Conservation (phyloP, 2,113 vertebrate genomes). For the Myrmecobius fasciatus region DNA sequence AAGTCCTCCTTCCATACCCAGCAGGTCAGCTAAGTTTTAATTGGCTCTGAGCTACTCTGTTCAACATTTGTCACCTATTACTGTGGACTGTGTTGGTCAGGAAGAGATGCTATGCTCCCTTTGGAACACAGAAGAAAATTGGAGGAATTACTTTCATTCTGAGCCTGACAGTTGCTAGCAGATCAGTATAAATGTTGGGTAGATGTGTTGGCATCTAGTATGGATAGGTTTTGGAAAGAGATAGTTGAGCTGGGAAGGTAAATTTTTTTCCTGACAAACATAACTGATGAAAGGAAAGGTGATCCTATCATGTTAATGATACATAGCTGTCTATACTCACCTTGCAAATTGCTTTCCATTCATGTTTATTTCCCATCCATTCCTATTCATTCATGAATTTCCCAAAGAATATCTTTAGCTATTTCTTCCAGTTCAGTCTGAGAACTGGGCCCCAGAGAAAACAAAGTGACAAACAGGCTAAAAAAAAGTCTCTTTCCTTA, state of each 20-base stretch:
- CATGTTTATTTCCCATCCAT: neutral
- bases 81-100: neutral
- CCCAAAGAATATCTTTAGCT: neutral
- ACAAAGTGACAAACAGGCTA: neutral
- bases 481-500: neutral
- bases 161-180: neutral
- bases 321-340: neutral
- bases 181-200: neutral
- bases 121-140: neutral
- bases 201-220: neutral
- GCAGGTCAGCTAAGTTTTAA: neutral
- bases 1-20: neutral
- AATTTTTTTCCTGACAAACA: neutral
- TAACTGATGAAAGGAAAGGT: neutral
- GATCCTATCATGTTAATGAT: neutral
- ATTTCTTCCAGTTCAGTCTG: neutral
- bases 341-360: neutral
- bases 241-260: neutral
- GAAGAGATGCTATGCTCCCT: neutral
- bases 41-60: neutral
- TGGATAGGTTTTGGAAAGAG: neutral
- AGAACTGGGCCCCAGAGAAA: neutral
- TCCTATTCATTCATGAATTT: neutral
- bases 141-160: neutral
- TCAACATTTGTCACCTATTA: neutral